Evolutionary conservation across 2,888 invertebrate species (phyloP).

Genomic region (Nysson spinosus): DNA sequence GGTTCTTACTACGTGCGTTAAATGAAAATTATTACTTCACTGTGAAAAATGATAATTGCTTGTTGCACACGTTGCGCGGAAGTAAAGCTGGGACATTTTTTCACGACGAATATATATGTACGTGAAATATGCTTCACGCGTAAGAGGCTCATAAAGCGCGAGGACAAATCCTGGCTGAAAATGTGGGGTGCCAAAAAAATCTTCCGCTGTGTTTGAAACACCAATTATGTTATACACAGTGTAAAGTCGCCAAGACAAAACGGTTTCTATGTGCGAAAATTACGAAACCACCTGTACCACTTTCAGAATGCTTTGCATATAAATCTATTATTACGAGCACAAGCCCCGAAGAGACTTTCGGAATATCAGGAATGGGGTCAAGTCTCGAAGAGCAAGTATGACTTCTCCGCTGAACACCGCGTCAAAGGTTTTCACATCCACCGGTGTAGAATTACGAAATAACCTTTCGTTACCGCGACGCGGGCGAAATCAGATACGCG

Average conservation of each 20-base stretch:
- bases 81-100: too few relatives aligned
- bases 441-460: constrained; percentile 5
- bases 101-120: too few relatives aligned
- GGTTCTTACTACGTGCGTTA: too few relatives aligned
- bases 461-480: neutral
- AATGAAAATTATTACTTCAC: too few relatives aligned
- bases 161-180: too few relatives aligned
- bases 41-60: too few relatives aligned
- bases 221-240: constrained; percentile 27
- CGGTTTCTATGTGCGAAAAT: constrained; percentile 14
- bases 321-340: constrained; percentile 42
- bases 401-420: constrained; percentile 3
- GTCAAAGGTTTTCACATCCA: constrained; percentile 31
- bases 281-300: constrained; percentile 42
- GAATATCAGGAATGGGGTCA: constrained; percentile 42
- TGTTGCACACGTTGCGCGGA: too few relatives aligned
- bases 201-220: too few relatives aligned
- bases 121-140: too few relatives aligned
- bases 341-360: constrained; percentile 4
- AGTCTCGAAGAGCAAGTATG: constrained; percentile 18
- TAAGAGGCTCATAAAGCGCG: too few relatives aligned
- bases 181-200: too few relatives aligned
- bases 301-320: constrained; percentile 35
- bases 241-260: constrained; percentile 7
- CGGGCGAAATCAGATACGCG: constrained; percentile 11